Conservation (phyloP, 2,888 invertebrate species). For the Tiliacea citrago region DNA sequence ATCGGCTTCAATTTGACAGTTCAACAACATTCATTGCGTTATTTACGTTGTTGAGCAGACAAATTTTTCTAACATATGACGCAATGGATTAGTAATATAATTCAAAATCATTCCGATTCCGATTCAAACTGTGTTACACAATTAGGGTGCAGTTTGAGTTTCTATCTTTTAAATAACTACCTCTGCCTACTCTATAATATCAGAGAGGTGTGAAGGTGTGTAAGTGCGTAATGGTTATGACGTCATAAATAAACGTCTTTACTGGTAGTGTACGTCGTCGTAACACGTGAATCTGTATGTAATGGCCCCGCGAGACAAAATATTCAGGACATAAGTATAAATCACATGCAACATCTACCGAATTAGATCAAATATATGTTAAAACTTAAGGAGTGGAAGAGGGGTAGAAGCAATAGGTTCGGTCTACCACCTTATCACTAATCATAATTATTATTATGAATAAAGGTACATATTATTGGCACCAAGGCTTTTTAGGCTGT, state of each 20-base stretch:
- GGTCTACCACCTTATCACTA: not conserved
- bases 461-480: not conserved
- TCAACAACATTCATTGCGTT: too few relatives aligned
- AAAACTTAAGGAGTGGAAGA: not conserved
- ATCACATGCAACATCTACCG: constrained; percentile 19
- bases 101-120: too few relatives aligned
- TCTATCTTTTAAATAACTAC: too few relatives aligned
- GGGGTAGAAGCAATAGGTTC: not conserved
- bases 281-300: constrained; percentile 25
- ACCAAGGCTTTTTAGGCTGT: not conserved
- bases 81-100: too few relatives aligned
- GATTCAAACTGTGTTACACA: too few relatives aligned
- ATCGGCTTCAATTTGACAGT: too few relatives aligned
- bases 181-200: not conserved
- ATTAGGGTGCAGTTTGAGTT: too few relatives aligned
- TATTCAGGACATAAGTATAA: constrained; percentile 41
- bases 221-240: constrained; percentile 12
- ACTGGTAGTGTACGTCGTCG: not conserved
- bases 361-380: not conserved
- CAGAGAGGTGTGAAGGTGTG: too few relatives aligned
- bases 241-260: constrained; percentile 44
- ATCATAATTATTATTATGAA: not conserved
- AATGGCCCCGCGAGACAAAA: constrained; percentile 34
- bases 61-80: too few relatives aligned
- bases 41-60: too few relatives aligned